Evolutionary conservation across 2,797 vertebrate genomes (phyloP).

Genomic region (Lacerta viridis): DNA sequence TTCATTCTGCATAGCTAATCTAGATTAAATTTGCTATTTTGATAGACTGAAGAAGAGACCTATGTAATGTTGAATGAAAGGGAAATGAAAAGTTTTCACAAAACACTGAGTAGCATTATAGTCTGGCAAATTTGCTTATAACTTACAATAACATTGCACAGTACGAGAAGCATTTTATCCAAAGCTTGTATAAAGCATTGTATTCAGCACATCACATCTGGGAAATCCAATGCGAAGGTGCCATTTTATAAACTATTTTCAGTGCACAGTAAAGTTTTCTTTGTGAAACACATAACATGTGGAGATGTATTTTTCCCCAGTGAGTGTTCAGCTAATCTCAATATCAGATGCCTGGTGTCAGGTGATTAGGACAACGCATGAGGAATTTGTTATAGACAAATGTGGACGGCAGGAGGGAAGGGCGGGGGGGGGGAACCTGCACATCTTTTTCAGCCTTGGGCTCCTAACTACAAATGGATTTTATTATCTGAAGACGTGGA

Average conservation of each 20-base stretch:
- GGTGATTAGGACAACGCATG: conserved; percentile 69
- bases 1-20: not conserved
- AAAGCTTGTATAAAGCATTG: conserved; percentile 29
- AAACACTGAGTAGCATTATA: conserved; percentile 15
- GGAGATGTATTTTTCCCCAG: conserved; percentile 66
- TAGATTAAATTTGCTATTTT: conserved; percentile 6
- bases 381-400: conserved; percentile 75
- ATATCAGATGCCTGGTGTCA: conserved; percentile 66
- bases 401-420: conserved; percentile 53
- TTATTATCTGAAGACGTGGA: conserved; percentile 66
- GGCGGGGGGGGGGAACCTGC: conserved; percentile 48
- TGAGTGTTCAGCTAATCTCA: conserved; percentile 74
- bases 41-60: conserved; percentile 47
- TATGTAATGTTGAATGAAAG: conserved; percentile 33
- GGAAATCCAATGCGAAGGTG: conserved; percentile 49
- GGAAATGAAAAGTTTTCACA: conserved; percentile 23
- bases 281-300: conserved; percentile 63
- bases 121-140: conserved; percentile 37
- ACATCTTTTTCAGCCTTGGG: conserved; percentile 68
- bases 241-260: conserved; percentile 33
- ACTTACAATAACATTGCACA: not conserved
- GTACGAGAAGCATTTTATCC: conserved; percentile 47
- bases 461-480: conserved; percentile 57
- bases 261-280: conserved; percentile 64
- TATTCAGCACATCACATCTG: conserved; percentile 45